Percentiles rank a stretch among this genome's conserved stretches.
Evolutionary conservation across 2,113 vertebrate species (phyloP).

Genomic region (Ariopsis seemanni): DNA sequence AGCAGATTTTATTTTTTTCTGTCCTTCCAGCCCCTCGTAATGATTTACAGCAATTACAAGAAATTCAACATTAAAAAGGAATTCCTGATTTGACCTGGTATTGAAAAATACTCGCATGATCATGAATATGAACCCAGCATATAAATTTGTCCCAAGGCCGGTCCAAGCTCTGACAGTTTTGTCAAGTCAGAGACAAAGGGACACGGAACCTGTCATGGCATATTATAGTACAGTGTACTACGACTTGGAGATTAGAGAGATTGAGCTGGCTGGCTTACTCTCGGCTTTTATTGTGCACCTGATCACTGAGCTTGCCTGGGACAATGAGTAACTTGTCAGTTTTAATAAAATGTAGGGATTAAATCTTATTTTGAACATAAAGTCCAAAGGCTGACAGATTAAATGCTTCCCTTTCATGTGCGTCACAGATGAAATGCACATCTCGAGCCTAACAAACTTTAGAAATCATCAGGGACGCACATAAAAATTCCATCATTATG

Average conservation of each 20-base stretch:
- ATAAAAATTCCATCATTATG: constrained; percentile 26
- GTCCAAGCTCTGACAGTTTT: constrained; percentile 22
- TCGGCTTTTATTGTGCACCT: neutral
- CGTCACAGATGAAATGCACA: neutral
- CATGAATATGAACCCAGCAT: constrained; percentile 33
- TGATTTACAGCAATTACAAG: neutral
- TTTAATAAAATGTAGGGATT: neutral
- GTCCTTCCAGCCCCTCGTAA: neutral
- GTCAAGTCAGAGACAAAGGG: constrained; percentile 41
- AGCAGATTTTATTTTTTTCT: neutral
- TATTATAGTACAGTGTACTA: neutral
- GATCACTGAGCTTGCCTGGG: neutral
- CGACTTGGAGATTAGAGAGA: neutral
- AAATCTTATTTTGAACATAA: neutral
- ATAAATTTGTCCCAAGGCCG: constrained; percentile 25
- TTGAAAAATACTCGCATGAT: constrained; percentile 5
- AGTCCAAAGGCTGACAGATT: neutral
- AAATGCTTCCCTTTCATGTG: neutral
- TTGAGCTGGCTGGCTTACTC: too few species aligned
- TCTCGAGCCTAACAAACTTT: neutral
- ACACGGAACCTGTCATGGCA: neutral
- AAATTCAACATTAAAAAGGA: constrained; percentile 18
- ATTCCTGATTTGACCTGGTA: neutral
- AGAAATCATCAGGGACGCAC: constrained; percentile 5
- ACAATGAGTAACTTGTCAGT: neutral